Conservation (phyloP, 2,113 vertebrate species). For the Formicarius rufipectus region DNA sequence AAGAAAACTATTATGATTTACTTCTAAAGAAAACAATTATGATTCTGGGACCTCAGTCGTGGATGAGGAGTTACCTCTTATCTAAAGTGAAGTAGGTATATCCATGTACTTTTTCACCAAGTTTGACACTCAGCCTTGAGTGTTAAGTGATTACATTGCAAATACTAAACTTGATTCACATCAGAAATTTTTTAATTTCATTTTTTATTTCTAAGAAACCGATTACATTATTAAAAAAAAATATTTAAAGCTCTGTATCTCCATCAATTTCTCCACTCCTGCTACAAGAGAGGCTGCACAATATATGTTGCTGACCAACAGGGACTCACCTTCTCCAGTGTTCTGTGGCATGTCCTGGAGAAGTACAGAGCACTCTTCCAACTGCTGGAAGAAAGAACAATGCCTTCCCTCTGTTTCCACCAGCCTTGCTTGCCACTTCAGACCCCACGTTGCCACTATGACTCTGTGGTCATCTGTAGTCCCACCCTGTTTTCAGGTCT, state of each 20-base stretch:
- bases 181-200: background rate
- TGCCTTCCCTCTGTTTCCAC: background rate
- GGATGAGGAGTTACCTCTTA: background rate
- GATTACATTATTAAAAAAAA: background rate
- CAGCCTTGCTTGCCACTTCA: background rate
- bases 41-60: background rate
- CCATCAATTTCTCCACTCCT: background rate
- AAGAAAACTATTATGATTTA: background rate
- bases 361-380: background rate
- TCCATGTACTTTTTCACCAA: background rate
- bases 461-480: background rate
- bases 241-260: background rate
- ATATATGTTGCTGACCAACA: background rate
- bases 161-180: background rate
- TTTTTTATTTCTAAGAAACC: background rate
- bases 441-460: rapidly evolving
- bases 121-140: background rate
- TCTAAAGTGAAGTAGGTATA: background rate
- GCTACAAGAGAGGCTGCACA: background rate
- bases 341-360: background rate
- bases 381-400: background rate
- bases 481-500: background rate
- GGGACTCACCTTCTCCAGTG: background rate
- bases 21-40: no score
- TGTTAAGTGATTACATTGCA: background rate